Evolutionary conservation across 2,888 invertebrate species (phyloP), one percentile per base, ranked within the genome.

Genomic region (Anagyrus pseudococci): DNA sequence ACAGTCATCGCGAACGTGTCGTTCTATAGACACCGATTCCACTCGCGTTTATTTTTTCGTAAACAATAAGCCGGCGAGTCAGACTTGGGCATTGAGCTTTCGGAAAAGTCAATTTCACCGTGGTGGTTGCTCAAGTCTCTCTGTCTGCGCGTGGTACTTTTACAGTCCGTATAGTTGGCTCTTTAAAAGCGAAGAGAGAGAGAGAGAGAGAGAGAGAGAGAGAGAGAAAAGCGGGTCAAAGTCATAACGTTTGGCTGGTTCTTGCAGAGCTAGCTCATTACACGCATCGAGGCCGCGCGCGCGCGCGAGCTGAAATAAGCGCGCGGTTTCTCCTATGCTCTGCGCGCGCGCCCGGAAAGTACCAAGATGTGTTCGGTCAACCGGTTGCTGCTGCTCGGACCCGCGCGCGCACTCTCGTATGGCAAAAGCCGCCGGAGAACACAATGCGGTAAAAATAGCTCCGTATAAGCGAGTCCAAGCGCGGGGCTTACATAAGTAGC

Each of bases 191-290:
- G 2, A 37, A 37, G 15, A 2, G 33, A 37, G 33, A 37, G 40
- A 50, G 57, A 56, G 41, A 50, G 22, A 57, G 43, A 53, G 46
- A 55, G 48, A 61, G 52, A 44, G 40, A 47, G 56, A 56, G 52
- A 37, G 33, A 8, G 25, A 26, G 10, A 57, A 49, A 57, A 57
- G 29, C 41, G 33, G 57, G 49, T 57, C 57, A 49, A 43, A 57
- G 49, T 49, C 57, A 23, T 49, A 49, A 44, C n/a, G 17, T 25
- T 40, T 17, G 3, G 22, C 43, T 10, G 15, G 17, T 4, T 19
- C 7, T 10, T 40, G 2, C 22, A 20, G 7, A 2, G 20, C 22
- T 7, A 37, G 8, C 33, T 37, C 33, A 37, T 37, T 37, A 37
- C 33, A 8, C 33, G 33, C 29, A 29, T 10, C 29, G 29, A 4